phyloP scores from a whole-genome alignment of 1,140 invertebrate species.

The Proctacanthus coquilletti region DNA sequence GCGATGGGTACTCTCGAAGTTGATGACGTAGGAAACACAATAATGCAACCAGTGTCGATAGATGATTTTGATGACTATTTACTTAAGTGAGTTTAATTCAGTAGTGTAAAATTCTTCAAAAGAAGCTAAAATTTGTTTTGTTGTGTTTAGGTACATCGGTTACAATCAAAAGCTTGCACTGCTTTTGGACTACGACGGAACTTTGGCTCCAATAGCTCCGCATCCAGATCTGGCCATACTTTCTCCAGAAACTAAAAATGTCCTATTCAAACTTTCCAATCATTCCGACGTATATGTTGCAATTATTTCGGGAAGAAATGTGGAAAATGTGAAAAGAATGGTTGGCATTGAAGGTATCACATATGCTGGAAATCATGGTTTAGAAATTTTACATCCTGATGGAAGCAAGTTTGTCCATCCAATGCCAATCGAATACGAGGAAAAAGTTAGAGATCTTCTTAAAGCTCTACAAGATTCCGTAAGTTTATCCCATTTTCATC shows the following conservation, averaged over 20 bases:
- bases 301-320: constrained; percentile 71
- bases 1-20: constrained; percentile 71
- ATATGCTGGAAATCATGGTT: constrained; percentile 78
- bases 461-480: constrained; percentile 68
- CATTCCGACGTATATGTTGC: constrained; percentile 78
- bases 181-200: constrained; percentile 79
- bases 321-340: constrained; percentile 79
- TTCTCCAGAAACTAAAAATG: constrained; percentile 69
- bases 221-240: constrained; percentile 77
- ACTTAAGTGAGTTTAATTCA: constrained; percentile 55
- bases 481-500: constrained; percentile 10
- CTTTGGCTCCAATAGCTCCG: constrained; percentile 70
- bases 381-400: constrained; percentile 79
- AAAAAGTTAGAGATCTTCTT: constrained; percentile 60
- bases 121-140: constrained; percentile 1
- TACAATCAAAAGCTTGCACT: constrained; percentile 70
- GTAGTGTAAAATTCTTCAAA: not conserved
- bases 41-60: constrained; percentile 69
- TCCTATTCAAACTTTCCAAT: constrained; percentile 68
- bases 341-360: constrained; percentile 81
- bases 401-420: constrained; percentile 82
- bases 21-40: constrained; percentile 62
- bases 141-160: constrained; percentile 58
- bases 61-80: constrained; percentile 79
- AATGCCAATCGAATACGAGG: constrained; percentile 71